phyloP scores from a whole-genome alignment of 2,888 invertebrate species.

The Hypena proboscidalis region DNA sequence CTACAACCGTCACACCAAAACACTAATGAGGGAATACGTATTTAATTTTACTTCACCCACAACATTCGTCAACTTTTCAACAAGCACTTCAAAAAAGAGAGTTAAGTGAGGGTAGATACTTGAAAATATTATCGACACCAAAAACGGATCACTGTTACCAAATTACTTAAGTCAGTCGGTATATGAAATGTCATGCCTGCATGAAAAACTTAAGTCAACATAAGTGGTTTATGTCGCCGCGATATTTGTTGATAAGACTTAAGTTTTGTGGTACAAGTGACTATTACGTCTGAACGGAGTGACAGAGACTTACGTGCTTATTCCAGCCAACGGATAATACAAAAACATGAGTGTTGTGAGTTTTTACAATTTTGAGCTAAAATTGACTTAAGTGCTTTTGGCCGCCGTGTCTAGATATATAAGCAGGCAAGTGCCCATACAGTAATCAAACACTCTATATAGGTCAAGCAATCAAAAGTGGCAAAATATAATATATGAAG shows the following conservation, averaged over 20 bases:
- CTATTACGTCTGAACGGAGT: background rate
- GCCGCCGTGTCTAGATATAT: background rate
- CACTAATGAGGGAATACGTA: too few species aligned
- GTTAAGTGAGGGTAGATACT: background rate
- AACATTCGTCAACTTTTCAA: too few species aligned
- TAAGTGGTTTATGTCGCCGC: background rate
- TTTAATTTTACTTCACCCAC: too few species aligned
- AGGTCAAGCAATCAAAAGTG: too few species aligned
- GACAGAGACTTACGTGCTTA: background rate
- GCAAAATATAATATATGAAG: too few species aligned
- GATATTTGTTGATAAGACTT: too few species aligned
- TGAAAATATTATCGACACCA: background rate
- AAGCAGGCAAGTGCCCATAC: too few species aligned
- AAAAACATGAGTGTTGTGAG: background rate
- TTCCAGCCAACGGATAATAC: background rate
- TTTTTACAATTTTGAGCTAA: background rate
- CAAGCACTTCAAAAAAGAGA: too few species aligned
- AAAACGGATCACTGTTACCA: too few species aligned
- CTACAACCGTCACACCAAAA: too few species aligned
- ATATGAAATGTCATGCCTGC: background rate
- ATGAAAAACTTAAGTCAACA: background rate
- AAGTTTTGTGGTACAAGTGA: background rate
- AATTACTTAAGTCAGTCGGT: background rate
- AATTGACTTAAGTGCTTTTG: background rate
- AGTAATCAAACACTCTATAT: too few species aligned